Conservation (phyloP, 2,888 invertebrate genomes). For the Harmothoe impar region DNA sequence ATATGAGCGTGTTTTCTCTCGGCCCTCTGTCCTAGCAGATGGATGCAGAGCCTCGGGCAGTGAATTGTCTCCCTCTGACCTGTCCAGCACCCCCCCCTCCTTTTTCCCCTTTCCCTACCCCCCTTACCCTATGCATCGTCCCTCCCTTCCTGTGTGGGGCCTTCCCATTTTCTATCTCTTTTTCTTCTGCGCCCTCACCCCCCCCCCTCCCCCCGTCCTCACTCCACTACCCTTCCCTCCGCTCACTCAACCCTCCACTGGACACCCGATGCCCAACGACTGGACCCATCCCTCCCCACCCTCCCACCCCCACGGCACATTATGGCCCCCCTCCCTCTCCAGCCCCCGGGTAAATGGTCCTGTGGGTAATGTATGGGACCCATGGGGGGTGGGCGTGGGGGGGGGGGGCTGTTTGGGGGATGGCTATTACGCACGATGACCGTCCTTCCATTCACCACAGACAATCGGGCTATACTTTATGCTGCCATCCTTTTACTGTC, state of each 20-base stretch:
- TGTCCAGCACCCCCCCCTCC: not conserved
- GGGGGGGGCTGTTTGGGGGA: not conserved
- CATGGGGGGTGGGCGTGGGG: slow-evolving; percentile 26
- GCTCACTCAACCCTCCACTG: not conserved
- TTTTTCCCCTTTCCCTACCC: not conserved
- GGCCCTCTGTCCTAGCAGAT: not conserved
- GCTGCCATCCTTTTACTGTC: slow-evolving; percentile 18
- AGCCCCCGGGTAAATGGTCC: slow-evolving; percentile 41
- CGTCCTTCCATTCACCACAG: not conserved
- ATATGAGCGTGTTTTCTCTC: slow-evolving; percentile 17
- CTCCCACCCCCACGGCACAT: slow-evolving; percentile 10
- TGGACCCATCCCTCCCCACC: not conserved
- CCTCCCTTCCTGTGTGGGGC: not conserved
- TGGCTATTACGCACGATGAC: not conserved
- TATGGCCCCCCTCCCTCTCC: not conserved
- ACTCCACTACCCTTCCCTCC: not conserved
- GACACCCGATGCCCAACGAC: not conserved
- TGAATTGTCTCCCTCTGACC: not conserved
- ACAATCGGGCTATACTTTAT: slow-evolving; percentile 35
- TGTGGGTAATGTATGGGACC: slow-evolving; percentile 49
- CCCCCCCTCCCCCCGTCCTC: too few relatives aligned
- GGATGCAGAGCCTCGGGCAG: not conserved
- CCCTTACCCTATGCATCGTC: not conserved
- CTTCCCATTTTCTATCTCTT: too few relatives aligned
- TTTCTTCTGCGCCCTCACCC: not conserved